These are phyloP conservation scores for Microplitis mediator DNA, from an alignment of 1,140 invertebrate species.

Conservation along the genomic window DNA sequence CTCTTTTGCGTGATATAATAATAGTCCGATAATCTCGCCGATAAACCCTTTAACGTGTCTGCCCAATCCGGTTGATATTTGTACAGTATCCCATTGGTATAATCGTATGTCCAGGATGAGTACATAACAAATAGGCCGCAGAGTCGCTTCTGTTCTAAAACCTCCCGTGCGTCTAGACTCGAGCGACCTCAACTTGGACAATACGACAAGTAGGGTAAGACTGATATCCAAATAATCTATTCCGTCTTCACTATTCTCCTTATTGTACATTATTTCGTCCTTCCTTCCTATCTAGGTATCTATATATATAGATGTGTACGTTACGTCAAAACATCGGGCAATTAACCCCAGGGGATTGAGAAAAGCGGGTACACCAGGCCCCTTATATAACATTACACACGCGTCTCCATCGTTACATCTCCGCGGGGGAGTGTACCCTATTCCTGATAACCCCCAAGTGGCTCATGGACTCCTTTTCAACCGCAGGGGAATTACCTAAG, in stretches of 20 bases:
- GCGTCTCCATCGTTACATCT: constrained; percentile 36
- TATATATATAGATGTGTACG: no score
- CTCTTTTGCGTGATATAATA: constrained; percentile 17
- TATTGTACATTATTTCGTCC: no score
- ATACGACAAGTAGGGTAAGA: not conserved
- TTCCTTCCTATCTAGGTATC: no score
- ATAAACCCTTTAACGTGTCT: constrained; percentile 25
- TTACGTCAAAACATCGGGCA: constrained; percentile 58
- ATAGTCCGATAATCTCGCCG: constrained; percentile 19
- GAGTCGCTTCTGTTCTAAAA: no score
- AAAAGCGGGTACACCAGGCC: constrained; percentile 33
- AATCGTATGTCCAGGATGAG: constrained; percentile 3
- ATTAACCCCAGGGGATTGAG: constrained; percentile 60
- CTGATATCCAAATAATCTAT: not conserved
- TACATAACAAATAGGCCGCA: not conserved
- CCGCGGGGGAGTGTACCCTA: constrained; percentile 29
- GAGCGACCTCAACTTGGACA: not conserved
- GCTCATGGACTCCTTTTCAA: constrained; percentile 39
- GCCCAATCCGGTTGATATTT: constrained; percentile 13
- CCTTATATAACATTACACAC: not conserved
- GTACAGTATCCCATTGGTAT: constrained; percentile 22
- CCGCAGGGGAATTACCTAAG: constrained; percentile 59
- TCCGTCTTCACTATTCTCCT: not conserved
- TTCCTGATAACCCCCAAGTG: constrained; percentile 18
- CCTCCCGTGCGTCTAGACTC: no score